phyloP scores from a whole-genome alignment of 2,888 invertebrate species.

The Fragum sueziense region DNA sequence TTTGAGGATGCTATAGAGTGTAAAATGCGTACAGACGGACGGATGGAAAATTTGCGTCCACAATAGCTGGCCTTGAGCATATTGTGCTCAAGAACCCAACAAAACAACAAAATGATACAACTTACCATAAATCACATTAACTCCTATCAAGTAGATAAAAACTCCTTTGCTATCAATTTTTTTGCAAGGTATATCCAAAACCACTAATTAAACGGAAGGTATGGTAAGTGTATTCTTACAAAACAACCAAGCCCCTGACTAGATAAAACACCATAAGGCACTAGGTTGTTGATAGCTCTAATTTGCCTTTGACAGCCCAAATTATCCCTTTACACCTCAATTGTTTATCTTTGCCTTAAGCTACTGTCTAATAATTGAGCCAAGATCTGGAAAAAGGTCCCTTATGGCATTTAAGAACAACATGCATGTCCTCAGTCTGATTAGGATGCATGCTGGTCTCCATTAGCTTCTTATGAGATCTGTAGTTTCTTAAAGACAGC shows the following conservation, averaged over 20 bases:
- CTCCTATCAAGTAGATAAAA: background rate
- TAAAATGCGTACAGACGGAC: too few species aligned
- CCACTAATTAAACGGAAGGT: slow-evolving; percentile 9
- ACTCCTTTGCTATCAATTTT: slow-evolving; percentile 11
- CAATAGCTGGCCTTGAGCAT: too few species aligned
- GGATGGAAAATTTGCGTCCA: too few species aligned
- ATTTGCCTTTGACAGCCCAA: slow-evolving; percentile 19
- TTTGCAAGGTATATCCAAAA: too few species aligned
- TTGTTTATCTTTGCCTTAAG: background rate
- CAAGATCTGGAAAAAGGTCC: too few species aligned
- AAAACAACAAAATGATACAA: slow-evolving; percentile 3
- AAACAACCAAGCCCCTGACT: slow-evolving; percentile 7
- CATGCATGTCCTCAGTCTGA: too few species aligned
- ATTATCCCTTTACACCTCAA: slow-evolving; percentile 16
- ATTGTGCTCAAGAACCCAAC: too few species aligned
- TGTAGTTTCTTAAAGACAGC: too few species aligned
- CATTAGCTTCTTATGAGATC: too few species aligned
- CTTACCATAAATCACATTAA: slow-evolving; percentile 8
- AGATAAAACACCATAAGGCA: slow-evolving; percentile 24
- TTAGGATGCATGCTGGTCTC: too few species aligned
- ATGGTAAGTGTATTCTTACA: slow-evolving; percentile 1
- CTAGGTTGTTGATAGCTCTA: slow-evolving; percentile 23
- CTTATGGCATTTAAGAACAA: too few species aligned
- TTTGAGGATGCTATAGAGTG: too few species aligned
- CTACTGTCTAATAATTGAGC: background rate